Evolutionary conservation across 2,113 vertebrate genomes (phyloP).

Genomic region (Dicaeum eximium): DNA sequence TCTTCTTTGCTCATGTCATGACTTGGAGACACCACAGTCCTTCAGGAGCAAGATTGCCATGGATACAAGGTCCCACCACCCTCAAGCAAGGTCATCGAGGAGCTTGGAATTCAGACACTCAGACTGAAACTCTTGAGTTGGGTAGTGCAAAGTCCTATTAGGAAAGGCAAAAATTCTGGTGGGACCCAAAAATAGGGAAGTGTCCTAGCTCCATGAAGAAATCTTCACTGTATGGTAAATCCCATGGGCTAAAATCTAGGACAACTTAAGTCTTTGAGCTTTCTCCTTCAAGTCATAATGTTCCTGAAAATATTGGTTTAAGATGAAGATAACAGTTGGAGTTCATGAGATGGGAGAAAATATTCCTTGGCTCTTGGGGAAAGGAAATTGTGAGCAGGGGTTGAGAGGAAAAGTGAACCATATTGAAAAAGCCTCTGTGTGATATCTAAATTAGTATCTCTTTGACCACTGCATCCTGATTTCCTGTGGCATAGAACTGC

Average conservation of each 20-base stretch:
- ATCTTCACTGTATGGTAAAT: not conserved
- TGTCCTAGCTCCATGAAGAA: not conserved
- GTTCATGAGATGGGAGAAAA: not conserved
- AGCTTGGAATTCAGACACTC: not conserved
- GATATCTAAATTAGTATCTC: not conserved
- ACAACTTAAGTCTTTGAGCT: not conserved
- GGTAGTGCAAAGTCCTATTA: not conserved
- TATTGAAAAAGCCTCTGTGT: not conserved
- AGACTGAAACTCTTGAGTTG: not conserved
- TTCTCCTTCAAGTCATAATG: not conserved
- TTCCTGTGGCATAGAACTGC: not conserved
- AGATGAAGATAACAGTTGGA: not conserved
- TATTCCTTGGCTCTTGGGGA: not conserved
- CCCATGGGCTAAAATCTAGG: not conserved
- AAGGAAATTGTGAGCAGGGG: not conserved
- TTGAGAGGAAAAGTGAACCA: not conserved
- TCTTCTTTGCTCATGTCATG: not conserved
- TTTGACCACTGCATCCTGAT: not conserved
- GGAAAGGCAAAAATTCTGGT: not conserved
- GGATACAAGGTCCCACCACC: not conserved
- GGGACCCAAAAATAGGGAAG: not conserved
- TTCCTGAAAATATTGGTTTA: not conserved
- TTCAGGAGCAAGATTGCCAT: not conserved
- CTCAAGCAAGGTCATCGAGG: fast-evolving
- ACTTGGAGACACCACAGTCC: fast-evolving